A percentile compares a stretch with the other conserved stretches of the same genome.
These are phyloP conservation scores for Streptopelia turtur DNA, from an alignment of 2,797 vertebrate species.

Conservation along the genomic window DNA sequence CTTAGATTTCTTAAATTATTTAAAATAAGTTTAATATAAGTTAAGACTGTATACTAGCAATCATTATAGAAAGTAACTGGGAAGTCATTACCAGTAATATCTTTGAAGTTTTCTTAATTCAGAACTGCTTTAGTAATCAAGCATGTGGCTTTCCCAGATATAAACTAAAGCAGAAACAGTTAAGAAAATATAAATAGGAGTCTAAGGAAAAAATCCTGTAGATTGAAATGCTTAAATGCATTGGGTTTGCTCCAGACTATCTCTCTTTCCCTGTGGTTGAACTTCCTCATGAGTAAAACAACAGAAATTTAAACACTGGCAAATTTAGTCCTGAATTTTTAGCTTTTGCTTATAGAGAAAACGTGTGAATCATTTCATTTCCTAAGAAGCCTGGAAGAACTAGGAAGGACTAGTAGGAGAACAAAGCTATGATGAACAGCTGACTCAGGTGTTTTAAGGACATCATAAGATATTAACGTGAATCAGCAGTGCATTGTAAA, in stretches of 20 bases:
- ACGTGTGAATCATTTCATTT: background rate
- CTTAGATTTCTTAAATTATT: background rate
- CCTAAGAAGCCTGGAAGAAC: background rate
- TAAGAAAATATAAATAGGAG: background rate
- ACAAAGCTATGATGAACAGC: background rate
- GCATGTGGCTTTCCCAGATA: background rate
- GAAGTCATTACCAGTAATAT: background rate
- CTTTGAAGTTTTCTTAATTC: background rate
- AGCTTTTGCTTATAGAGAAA: background rate
- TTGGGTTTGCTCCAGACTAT: background rate
- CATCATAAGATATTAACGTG: background rate
- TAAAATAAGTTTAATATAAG: background rate
- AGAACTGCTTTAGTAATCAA: background rate
- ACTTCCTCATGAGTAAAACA: background rate
- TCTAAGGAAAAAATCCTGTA: background rate
- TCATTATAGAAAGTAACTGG: background rate
- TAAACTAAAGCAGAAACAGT: background rate
- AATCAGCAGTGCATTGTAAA: background rate
- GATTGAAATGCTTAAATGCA: background rate
- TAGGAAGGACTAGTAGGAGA: background rate
- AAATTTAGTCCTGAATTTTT: conserved; percentile 1
- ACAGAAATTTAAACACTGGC: background rate
- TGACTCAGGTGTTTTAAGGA: background rate
- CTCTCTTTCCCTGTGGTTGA: background rate
- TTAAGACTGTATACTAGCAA: background rate